Percentiles rank a stretch among this genome's conserved stretches.
These are phyloP conservation scores for Cyaniris semiargus DNA, from an alignment of 2,888 invertebrate species.

Conservation along the genomic window DNA sequence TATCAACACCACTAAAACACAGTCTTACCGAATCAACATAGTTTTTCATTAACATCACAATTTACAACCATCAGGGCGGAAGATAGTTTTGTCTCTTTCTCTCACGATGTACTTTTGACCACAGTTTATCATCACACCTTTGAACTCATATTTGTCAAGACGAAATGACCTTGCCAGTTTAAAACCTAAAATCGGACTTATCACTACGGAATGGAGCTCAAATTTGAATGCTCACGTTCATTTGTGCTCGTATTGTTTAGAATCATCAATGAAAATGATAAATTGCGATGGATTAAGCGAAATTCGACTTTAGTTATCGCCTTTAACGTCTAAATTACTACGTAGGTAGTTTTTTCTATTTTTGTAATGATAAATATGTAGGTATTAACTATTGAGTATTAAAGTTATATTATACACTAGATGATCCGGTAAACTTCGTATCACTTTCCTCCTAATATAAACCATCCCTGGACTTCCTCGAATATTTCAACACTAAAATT, in stretches of 20 bases:
- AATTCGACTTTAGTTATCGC: neutral
- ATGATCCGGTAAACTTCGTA: too few species aligned
- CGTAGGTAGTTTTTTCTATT: neutral
- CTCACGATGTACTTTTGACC: neutral
- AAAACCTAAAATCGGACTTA: neutral
- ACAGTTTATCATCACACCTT: constrained; percentile 14
- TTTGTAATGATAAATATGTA: constrained; percentile 8
- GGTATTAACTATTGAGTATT: too few species aligned
- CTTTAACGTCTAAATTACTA: neutral
- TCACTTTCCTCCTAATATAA: too few species aligned
- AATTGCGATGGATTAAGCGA: neutral
- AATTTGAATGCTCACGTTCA: neutral
- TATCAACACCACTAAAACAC: too few species aligned
- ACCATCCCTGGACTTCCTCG: too few species aligned
- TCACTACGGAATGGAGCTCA: neutral
- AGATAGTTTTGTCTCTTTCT: neutral
- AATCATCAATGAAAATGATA: constrained; percentile 20
- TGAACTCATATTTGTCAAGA: constrained; percentile 27
- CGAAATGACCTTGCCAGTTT: neutral
- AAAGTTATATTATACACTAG: too few species aligned
- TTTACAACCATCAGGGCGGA: neutral
- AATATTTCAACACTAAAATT: too few species aligned
- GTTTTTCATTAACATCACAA: neutral
- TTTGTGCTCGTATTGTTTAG: neutral
- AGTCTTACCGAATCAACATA: too few species aligned